phyloP scores from a whole-genome alignment of 37 sponge, comb jelly and placozoan species.

The Beroe ovata region DNA sequence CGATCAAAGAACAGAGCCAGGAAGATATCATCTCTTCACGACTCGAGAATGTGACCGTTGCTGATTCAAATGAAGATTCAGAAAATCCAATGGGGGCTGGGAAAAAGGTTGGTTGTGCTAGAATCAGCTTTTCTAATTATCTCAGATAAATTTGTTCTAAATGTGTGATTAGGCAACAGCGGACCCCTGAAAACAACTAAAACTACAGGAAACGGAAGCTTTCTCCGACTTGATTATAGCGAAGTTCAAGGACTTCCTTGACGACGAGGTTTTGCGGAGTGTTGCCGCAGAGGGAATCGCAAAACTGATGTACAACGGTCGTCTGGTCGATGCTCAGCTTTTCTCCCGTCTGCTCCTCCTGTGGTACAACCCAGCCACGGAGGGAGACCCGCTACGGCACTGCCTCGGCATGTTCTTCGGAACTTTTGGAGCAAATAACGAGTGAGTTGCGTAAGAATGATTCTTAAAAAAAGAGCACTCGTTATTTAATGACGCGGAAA shows the following conservation, averaged over 20 bases:
- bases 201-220: constrained; percentile 8
- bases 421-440: constrained; percentile 2
- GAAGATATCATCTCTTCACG: constrained; percentile 4
- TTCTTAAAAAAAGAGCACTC: too few relatives aligned
- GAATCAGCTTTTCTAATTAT: too few relatives aligned
- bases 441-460: neutral
- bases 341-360: constrained; percentile 52
- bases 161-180: too few relatives aligned
- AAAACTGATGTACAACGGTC: constrained; percentile 51
- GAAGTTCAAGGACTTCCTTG: constrained; percentile 58
- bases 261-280: constrained; percentile 66
- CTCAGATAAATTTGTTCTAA: too few relatives aligned
- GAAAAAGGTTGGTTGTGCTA: neutral
- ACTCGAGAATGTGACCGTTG: neutral
- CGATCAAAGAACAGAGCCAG: neutral
- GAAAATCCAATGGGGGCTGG: neutral
- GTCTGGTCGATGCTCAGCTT: constrained; percentile 42
- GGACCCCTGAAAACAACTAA: too few relatives aligned
- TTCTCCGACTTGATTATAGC: constrained; percentile 45
- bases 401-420: constrained; percentile 66
- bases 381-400: constrained; percentile 42
- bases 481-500: too few relatives aligned
- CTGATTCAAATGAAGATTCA: neutral
- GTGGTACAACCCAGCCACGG: constrained; percentile 48
- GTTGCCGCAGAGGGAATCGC: constrained; percentile 60